Evolutionary conservation across 1,140 invertebrate species (phyloP).

Genomic region (Plectus sambesii): DNA sequence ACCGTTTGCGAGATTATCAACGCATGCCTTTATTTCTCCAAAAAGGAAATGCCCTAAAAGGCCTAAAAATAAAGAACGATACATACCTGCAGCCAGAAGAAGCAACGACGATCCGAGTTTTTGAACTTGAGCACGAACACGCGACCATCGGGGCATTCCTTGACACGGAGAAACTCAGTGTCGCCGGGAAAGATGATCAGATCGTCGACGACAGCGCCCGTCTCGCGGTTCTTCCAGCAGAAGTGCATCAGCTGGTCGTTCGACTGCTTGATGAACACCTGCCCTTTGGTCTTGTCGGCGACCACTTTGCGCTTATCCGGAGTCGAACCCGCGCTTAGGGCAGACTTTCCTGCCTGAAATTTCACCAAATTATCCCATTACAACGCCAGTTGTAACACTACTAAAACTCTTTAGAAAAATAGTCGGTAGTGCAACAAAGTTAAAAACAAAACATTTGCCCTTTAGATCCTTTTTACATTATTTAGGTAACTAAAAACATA

Average conservation of each 20-base stretch:
- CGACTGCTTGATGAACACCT: constrained; percentile 78
- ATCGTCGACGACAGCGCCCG: constrained; percentile 69
- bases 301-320: constrained; percentile 46
- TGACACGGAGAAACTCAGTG: constrained; percentile 85
- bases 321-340: constrained; percentile 28
- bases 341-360: constrained; percentile 26
- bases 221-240: constrained; percentile 86
- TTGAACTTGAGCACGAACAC: constrained; percentile 94
- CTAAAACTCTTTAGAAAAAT: too few relatives aligned
- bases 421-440: background rate
- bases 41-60: too few relatives aligned
- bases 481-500: too few relatives aligned
- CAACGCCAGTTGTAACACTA: too few relatives aligned
- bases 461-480: too few relatives aligned
- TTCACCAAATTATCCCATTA: too few relatives aligned
- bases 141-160: constrained; percentile 86
- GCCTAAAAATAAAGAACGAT: too few relatives aligned
- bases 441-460: background rate
- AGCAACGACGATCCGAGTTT: constrained; percentile 62
- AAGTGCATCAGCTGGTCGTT: constrained; percentile 95
- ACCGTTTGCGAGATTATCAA: too few relatives aligned
- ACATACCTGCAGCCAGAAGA: constrained; percentile 94
- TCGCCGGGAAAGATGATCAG: constrained; percentile 97
- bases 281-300: constrained; percentile 85
- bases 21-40: too few relatives aligned